phyloP scores from a whole-genome alignment of 2,888 invertebrate genomes.

The Phengaris alcon region DNA sequence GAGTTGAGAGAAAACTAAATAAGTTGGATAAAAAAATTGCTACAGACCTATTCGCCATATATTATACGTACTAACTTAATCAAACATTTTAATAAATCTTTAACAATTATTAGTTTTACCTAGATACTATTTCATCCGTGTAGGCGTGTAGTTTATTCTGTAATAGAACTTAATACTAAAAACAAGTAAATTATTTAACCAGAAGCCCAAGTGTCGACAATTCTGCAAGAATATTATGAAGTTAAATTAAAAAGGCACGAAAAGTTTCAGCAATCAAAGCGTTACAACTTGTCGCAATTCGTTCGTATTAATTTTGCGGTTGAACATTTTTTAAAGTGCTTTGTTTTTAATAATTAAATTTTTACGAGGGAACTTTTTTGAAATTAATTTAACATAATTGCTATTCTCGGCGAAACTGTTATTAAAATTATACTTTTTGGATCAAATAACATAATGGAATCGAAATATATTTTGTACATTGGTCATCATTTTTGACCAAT shows the following conservation, averaged over 20 bases:
- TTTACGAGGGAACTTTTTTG: background rate
- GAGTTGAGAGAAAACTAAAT: too few relatives aligned
- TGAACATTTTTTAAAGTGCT: constrained; percentile 6
- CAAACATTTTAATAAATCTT: too few relatives aligned
- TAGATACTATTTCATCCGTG: too few relatives aligned
- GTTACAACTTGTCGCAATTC: constrained; percentile 11
- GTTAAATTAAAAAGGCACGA: background rate
- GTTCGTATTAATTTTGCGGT: constrained; percentile 17
- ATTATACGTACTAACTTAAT: too few relatives aligned
- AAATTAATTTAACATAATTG: background rate
- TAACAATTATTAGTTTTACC: too few relatives aligned
- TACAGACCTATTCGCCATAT: too few relatives aligned
- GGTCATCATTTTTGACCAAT: background rate
- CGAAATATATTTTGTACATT: background rate
- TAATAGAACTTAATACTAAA: too few relatives aligned
- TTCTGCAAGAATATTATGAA: background rate
- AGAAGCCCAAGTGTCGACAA: background rate
- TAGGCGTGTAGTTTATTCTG: too few relatives aligned
- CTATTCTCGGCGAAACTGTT: background rate
- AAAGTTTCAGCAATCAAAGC: constrained; percentile 10
- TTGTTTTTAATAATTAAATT: constrained; percentile 13
- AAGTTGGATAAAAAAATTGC: too few relatives aligned
- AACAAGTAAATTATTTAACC: background rate
- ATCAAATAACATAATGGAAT: background rate
- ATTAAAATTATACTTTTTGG: background rate